Conservation (phyloP, 35 echinoderm and acorn worm species). For the Strongylocentrotus purpuratus region DNA sequence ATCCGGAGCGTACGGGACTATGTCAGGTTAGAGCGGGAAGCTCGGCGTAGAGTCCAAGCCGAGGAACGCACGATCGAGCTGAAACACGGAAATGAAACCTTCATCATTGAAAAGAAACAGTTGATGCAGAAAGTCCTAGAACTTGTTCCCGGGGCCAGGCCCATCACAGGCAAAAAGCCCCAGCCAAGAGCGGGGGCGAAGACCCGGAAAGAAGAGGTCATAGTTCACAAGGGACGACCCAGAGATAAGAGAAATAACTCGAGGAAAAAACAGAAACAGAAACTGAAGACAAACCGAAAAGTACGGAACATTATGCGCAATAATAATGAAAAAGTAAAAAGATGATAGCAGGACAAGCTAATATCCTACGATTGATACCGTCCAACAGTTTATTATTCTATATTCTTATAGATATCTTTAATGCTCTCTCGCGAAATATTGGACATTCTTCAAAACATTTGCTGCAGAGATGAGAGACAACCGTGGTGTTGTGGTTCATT, state of each 20-base stretch:
- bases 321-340: neutral
- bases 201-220: neutral
- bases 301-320: neutral
- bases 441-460: too few species aligned
- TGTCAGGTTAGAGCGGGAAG: conserved; percentile 5
- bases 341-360: neutral
- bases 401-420: too few species aligned
- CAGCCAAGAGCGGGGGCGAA: neutral
- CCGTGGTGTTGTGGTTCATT: too few species aligned
- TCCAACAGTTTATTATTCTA: too few species aligned
- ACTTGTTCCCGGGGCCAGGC: neutral
- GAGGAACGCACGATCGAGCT: conserved; percentile 20
- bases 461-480: too few species aligned
- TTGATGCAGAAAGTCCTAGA: conserved; percentile 42
- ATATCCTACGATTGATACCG: neutral
- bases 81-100: conserved; percentile 18
- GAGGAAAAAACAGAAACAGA: neutral
- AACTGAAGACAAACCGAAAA: neutral
- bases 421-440: too few species aligned
- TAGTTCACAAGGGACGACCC: neutral
- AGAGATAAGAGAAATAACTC: neutral
- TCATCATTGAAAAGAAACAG: conserved; percentile 3
- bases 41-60: neutral
- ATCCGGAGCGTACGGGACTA: conserved; percentile 38
- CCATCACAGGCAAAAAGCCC: neutral